Evolutionary conservation across 2,113 vertebrate genomes (phyloP).

Genomic region (Channa argus): DNA sequence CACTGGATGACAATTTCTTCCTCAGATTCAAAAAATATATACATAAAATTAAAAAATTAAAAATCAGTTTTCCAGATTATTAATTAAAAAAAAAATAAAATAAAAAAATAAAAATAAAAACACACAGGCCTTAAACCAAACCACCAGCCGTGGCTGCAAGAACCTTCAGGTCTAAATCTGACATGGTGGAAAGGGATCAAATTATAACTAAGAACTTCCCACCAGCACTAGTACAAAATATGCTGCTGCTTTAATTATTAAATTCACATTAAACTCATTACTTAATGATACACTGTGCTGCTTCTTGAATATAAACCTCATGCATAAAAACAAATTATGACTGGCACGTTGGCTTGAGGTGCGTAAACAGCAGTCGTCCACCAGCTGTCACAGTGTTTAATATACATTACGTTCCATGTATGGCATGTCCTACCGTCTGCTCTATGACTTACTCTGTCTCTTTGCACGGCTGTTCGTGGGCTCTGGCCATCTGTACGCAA

Average conservation of each 20-base stretch:
- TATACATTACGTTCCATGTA: neutral
- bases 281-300: slow-evolving; percentile 8
- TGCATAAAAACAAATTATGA: neutral
- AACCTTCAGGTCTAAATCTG: too few species aligned
- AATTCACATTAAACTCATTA: slow-evolving; percentile 6
- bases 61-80: too few species aligned
- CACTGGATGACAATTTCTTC: too few species aligned
- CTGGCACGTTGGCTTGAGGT: neutral
- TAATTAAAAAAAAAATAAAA: too few species aligned
- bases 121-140: too few species aligned
- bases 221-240: neutral
- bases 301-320: slow-evolving; percentile 2
- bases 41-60: too few species aligned
- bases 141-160: too few species aligned
- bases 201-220: neutral
- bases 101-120: too few species aligned
- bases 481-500: slow-evolving; percentile 23
- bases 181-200: neutral
- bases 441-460: neutral
- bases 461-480: neutral
- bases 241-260: slow-evolving; percentile 14
- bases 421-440: slow-evolving; percentile 4
- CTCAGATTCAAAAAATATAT: too few species aligned
- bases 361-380: neutral
- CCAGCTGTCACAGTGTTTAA: slow-evolving; percentile 11